Evolutionary conservation across 2,888 invertebrate genomes (phyloP), one percentile per base, ranked within the genome.

Genomic region (Sarcophaga subvicina): DNA sequence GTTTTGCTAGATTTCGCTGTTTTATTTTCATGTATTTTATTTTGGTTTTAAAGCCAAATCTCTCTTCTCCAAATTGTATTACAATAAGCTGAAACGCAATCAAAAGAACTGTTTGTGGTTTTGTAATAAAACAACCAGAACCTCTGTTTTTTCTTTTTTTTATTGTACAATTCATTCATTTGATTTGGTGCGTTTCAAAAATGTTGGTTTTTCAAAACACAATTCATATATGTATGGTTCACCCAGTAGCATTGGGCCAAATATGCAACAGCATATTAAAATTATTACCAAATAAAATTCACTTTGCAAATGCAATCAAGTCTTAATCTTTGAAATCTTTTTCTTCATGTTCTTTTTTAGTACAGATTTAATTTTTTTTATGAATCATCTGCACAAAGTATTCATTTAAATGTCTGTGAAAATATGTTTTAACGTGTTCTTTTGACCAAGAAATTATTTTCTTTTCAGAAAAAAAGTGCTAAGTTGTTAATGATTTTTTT

Each of bases 171-270:
- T 8, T 37, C 37, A 37, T 70, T 64, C 47, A 76, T 64, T 80
- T 80, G 70, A 76, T 84, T 76, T 71, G 76, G 64, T 83, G 79
- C 83, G 69, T 83, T 83, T 75, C 73, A 75, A 79, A 83, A 75
- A 60, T 79, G 67, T 79, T 75, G 25, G 25, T 59, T 79, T 79
- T 14, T 54, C 49, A 78, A 54, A 54, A 54, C 54, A 12, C 12
- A 54, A 54, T 22, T 22, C 1, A 22, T 4, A 12, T 14, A 49
- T 49, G 3, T 49, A 54, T 54, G 54, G 54, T 37, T 69, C 64
- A 70, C 27, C 37, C 60, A 79, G 12, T 5, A 59, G 54, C 12
- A 80, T 73, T 67, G 20, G 14, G 4, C 45, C 63, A 54, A 59
- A 67, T 69, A 45, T 78, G 37, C 8, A 25, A 47, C n/a, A 60